Conservation (phyloP, 1,140 invertebrate genomes). For the Bombus difficillimus region DNA sequence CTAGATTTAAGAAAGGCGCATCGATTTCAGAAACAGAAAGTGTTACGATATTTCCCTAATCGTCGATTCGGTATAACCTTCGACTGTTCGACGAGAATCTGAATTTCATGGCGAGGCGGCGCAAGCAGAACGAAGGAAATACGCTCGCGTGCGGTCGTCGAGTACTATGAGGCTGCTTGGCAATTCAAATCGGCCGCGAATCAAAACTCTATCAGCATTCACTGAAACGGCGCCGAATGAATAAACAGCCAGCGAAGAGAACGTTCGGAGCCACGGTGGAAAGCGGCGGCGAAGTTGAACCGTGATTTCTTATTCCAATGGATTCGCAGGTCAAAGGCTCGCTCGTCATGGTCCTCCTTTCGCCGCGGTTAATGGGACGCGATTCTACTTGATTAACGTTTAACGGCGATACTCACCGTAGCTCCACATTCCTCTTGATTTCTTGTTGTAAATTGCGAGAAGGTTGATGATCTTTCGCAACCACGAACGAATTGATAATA, state of each 20-base stretch:
- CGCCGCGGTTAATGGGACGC: constrained; percentile 7
- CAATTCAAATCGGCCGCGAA: constrained; percentile 37
- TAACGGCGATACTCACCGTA: not conserved
- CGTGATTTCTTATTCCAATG: constrained; percentile 28
- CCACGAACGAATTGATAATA: not conserved
- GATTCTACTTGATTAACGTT: constrained; percentile 37
- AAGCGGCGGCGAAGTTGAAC: not conserved
- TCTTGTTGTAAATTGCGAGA: constrained; percentile 7
- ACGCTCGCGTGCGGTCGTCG: not conserved
- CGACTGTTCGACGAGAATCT: constrained; percentile 1
- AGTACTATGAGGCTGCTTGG: constrained; percentile 11
- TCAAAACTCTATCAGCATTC: constrained; percentile 37
- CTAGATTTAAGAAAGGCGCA: not conserved
- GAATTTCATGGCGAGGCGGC: not conserved
- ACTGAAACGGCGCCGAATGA: constrained; percentile 30
- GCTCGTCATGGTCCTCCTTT: not conserved
- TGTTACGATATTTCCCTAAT: constrained; percentile 38
- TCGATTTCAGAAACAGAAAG: not conserved
- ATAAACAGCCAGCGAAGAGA: not conserved
- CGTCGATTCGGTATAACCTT: constrained; percentile 11
- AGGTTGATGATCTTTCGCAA: not conserved
- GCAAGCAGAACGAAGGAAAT: not conserved
- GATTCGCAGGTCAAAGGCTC: constrained; percentile 26
- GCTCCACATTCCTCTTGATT: not conserved
- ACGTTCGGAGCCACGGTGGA: not conserved